Conservation (phyloP, 2,797 vertebrate species). For the Balearica regulorum region DNA sequence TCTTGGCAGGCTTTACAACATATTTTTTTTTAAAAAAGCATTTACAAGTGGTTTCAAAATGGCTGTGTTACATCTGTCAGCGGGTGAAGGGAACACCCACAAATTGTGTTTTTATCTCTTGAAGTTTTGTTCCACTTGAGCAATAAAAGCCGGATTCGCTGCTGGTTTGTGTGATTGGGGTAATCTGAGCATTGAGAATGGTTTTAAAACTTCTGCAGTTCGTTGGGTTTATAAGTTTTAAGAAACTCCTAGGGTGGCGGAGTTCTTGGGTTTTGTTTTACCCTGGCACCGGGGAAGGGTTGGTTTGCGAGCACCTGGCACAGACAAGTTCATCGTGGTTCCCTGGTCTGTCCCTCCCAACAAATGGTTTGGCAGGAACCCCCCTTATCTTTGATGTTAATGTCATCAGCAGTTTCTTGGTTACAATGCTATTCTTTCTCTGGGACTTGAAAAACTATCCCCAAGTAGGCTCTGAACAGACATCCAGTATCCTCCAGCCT, state of each 20-base stretch:
- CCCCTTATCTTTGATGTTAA: conserved; percentile 50
- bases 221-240: conserved; percentile 39
- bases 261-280: conserved; percentile 33
- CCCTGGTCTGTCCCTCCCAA: conserved; percentile 5
- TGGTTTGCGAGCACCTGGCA: conserved; percentile 52
- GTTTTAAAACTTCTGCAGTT: conserved; percentile 48
- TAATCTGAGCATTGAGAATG: conserved; percentile 13
- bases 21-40: conserved; percentile 41
- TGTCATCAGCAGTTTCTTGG: conserved; percentile 50
- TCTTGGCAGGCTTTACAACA: conserved; percentile 57
- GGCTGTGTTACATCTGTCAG: conserved; percentile 72
- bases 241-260: conserved; percentile 31
- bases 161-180: conserved; percentile 54
- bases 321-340: conserved; percentile 34
- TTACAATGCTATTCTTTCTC: conserved; percentile 21
- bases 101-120: conserved; percentile 71
- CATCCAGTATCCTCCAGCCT: neutral
- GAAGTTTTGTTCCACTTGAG: conserved; percentile 70
- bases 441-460: conserved; percentile 11
- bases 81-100: conserved; percentile 71
- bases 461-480: neutral
- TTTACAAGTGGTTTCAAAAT: conserved; percentile 73
- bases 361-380: conserved; percentile 27
- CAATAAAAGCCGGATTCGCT: conserved; percentile 64
- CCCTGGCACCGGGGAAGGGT: neutral